A percentile compares a stretch with the other conserved stretches of the same genome.
Evolutionary conservation across 2,888 invertebrate genomes (phyloP).

Genomic region (Temnothorax ravouxi): DNA sequence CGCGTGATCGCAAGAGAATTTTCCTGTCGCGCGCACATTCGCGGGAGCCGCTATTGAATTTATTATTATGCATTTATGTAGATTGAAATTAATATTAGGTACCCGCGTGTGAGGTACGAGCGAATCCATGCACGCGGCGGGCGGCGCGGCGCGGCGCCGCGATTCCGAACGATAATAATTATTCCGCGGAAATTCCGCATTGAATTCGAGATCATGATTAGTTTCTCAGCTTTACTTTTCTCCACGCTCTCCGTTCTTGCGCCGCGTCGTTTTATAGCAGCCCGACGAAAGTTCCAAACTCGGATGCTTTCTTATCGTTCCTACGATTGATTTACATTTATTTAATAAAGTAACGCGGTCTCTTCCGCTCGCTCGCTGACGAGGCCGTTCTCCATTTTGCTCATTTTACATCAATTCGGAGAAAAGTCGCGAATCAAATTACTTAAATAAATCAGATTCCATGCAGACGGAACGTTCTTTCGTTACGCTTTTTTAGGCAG

Average conservation of each 20-base stretch:
- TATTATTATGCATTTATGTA: slow-evolving; percentile 74
- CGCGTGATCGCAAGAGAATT: slow-evolving; percentile 22
- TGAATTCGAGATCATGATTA: slow-evolving; percentile 61
- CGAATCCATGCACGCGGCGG: slow-evolving; percentile 1
- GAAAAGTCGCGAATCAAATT: neutral
- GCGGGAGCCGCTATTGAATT: slow-evolving; percentile 58
- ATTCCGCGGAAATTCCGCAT: slow-evolving; percentile 52
- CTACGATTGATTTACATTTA: slow-evolving; percentile 24
- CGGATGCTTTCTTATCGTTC: neutral
- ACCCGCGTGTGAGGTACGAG: neutral
- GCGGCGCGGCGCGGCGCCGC: neutral
- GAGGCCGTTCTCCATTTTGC: neutral
- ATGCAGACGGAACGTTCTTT: neutral
- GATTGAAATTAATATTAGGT: slow-evolving; percentile 72
- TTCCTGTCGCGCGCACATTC: slow-evolving; percentile 40
- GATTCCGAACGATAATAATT: slow-evolving; percentile 36
- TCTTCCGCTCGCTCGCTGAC: neutral
- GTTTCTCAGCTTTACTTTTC: slow-evolving; percentile 56
- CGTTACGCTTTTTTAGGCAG: neutral
- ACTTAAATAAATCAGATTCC: neutral
- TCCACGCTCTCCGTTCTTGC: neutral
- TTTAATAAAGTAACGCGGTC: slow-evolving; percentile 30
- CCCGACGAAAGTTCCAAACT: slow-evolving; percentile 29
- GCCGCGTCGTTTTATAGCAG: neutral
- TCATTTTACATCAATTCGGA: slow-evolving; percentile 15